These are phyloP conservation scores for Volucella zonaria DNA, from an alignment of 2,888 invertebrate species.

Conservation along the genomic window DNA sequence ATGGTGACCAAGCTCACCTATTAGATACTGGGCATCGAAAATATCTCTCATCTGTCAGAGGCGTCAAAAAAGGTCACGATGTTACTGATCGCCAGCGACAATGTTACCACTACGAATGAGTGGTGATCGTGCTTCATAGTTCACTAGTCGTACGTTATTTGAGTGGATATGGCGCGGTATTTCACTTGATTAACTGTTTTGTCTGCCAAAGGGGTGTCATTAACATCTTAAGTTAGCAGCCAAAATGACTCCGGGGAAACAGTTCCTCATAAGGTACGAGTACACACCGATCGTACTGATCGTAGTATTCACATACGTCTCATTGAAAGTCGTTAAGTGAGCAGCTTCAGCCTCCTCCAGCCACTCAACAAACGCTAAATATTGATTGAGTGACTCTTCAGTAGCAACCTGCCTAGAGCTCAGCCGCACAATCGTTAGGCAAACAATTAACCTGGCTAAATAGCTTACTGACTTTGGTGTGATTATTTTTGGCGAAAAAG, in stretches of 20 bases:
- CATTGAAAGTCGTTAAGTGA: conserved; percentile 17
- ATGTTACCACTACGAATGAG: conserved; percentile 5
- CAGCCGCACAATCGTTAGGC: conserved; percentile 14
- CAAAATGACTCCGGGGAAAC: conserved; percentile 27
- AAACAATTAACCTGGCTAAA: conserved; percentile 52
- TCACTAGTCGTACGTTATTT: neutral
- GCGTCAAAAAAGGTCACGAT: conserved; percentile 43
- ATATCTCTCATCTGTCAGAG: conserved; percentile 37
- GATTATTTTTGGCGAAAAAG: conserved; percentile 10
- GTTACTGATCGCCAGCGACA: neutral
- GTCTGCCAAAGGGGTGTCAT: conserved; percentile 54
- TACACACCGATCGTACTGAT: conserved; percentile 20
- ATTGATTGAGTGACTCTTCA: conserved; percentile 60
- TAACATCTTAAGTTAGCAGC: conserved; percentile 57
- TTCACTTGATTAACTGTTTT: conserved; percentile 46
- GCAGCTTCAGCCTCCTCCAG: neutral
- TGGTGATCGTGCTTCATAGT: conserved; percentile 10
- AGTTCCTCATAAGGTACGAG: conserved; percentile 14
- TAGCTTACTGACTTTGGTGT: conserved; percentile 42
- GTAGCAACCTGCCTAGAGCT: conserved; percentile 38
- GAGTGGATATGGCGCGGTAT: neutral
- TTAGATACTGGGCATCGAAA: conserved; percentile 11
- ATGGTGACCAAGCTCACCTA: conserved; percentile 1
- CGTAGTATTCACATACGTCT: neutral
- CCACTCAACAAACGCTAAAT: conserved; percentile 14